Evolutionary conservation across 2,888 invertebrate species (phyloP).

Genomic region (Eristalinus aeneus): DNA sequence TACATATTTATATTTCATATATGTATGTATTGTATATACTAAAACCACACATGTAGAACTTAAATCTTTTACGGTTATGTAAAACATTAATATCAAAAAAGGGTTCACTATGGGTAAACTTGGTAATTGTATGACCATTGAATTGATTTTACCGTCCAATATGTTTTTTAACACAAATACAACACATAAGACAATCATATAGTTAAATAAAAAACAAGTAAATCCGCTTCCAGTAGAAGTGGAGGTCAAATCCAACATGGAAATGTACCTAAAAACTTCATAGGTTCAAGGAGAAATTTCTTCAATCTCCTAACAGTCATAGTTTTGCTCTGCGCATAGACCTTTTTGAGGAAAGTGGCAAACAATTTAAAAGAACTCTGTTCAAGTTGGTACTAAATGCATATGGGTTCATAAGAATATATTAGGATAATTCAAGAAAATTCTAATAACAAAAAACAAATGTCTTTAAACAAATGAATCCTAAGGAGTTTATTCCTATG

Average conservation of each 20-base stretch:
- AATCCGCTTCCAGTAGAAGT: constrained; percentile 51
- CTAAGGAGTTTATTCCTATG: background rate
- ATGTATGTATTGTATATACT: too few species aligned
- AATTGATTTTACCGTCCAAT: background rate
- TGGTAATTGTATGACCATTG: too few species aligned
- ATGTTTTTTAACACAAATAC: background rate
- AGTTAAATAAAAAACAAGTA: constrained; percentile 14
- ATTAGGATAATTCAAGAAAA: background rate
- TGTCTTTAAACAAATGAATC: background rate
- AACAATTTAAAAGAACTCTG: background rate
- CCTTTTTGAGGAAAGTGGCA: background rate
- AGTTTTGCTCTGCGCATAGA: constrained; percentile 2
- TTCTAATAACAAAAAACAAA: background rate
- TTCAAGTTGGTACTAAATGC: background rate
- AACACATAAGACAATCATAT: background rate
- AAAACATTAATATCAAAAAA: too few species aligned
- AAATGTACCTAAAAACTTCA: constrained; percentile 56
- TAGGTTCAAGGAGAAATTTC: constrained; percentile 48
- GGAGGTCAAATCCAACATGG: constrained; percentile 63
- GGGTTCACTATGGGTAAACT: too few species aligned
- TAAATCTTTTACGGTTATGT: too few species aligned
- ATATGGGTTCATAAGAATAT: background rate
- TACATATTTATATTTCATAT: too few species aligned
- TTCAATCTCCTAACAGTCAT: constrained; percentile 22
- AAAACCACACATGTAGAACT: too few species aligned